Percentiles rank a stretch among this genome's conserved stretches.
phyloP scores from a whole-genome alignment of 2,113 vertebrate genomes.

The Salminus brasiliensis region DNA sequence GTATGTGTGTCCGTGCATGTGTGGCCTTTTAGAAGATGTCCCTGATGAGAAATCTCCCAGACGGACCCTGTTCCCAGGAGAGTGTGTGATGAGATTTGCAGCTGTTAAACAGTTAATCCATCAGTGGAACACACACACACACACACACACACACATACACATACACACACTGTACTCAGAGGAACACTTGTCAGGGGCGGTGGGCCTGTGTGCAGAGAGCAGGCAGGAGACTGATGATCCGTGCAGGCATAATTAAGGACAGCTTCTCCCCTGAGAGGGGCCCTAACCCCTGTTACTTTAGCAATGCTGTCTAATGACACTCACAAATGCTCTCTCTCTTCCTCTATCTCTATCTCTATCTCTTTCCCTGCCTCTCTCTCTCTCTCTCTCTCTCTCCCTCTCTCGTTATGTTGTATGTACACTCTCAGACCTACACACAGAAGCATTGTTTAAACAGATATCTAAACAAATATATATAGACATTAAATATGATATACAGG shows the following conservation, averaged over 20 bases:
- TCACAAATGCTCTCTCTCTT: constrained; percentile 6
- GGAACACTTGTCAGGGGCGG: constrained; percentile 23
- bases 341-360: constrained; percentile 47
- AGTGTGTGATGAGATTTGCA: constrained; percentile 63
- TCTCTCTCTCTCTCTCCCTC: background rate
- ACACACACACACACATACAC: constrained; percentile 26
- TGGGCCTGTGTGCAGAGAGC: constrained; percentile 57
- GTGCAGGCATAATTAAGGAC: constrained; percentile 75
- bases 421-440: constrained; percentile 1
- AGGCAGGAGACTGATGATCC: constrained; percentile 75
- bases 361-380: background rate
- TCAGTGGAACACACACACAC: constrained; percentile 63
- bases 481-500: too few species aligned
- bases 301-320: constrained; percentile 12
- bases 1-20: background rate
- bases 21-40: constrained; percentile 27
- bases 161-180: constrained; percentile 13
- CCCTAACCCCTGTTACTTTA: constrained; percentile 10
- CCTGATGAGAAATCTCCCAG: constrained; percentile 39
- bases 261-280: constrained; percentile 64
- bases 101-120: constrained; percentile 75
- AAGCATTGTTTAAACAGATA: too few species aligned
- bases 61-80: constrained; percentile 60
- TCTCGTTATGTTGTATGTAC: background rate
- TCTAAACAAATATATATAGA: too few species aligned